Percentiles rank a stretch among this genome's conserved stretches.
Evolutionary conservation across 2,113 vertebrate genomes (phyloP).

Genomic region (Trichechus manatus): DNA sequence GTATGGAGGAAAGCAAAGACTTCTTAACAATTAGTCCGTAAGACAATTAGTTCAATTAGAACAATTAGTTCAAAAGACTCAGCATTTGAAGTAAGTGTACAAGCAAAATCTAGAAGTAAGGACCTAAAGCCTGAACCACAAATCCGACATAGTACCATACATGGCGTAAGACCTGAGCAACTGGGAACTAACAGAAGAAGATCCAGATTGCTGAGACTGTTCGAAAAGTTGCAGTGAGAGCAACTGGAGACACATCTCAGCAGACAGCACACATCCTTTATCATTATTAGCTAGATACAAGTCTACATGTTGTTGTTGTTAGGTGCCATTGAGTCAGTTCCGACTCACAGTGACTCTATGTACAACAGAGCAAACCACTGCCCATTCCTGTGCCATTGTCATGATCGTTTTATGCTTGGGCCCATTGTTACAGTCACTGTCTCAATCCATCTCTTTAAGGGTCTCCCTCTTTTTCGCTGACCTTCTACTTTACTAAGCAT

Average conservation of each 20-base stretch:
- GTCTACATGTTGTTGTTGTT: no score
- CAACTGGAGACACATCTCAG: not conserved
- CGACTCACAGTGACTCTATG: no score
- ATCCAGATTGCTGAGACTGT: not conserved
- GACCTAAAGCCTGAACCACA: not conserved
- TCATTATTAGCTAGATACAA: not conserved
- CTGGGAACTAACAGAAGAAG: not conserved
- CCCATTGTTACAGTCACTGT: no score
- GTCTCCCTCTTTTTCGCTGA: no score
- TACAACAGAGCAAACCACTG: no score
- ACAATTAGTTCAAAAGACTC: not conserved
- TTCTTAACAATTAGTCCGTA: not conserved
- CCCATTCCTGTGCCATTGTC: no score
- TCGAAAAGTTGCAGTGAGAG: not conserved
- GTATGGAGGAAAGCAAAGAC: not conserved
- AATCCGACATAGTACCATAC: not conserved
- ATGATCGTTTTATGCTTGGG: no score
- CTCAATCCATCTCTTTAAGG: no score
- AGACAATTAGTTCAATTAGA: not conserved
- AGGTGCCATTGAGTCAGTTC: no score
- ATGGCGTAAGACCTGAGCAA: not conserved
- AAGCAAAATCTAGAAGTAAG: not conserved
- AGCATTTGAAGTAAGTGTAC: not conserved
- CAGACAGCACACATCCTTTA: not conserved
- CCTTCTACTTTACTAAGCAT: no score